These are phyloP conservation scores for Elmis aenea DNA, from an alignment of 2,888 invertebrate species.

Conservation along the genomic window DNA sequence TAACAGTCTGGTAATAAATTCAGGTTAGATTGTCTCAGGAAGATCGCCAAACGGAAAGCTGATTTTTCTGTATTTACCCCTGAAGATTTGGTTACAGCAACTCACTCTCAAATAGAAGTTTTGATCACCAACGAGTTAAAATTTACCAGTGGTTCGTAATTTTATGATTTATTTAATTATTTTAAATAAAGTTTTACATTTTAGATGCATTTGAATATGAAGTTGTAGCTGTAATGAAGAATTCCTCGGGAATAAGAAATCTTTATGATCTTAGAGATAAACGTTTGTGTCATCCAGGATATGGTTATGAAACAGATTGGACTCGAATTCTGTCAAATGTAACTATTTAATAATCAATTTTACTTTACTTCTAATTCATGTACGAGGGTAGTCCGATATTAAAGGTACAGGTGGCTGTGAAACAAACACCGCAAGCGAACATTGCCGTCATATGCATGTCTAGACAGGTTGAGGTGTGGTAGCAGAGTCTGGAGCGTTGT, in stretches of 20 bases:
- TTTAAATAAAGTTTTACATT: no score
- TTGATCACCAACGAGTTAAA: slow-evolving; percentile 67
- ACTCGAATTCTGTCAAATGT: slow-evolving; percentile 71
- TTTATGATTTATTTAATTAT: slow-evolving; percentile 1
- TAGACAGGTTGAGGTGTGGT: no score
- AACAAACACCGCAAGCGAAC: no score
- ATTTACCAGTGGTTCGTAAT: slow-evolving; percentile 50
- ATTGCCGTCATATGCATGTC: no score
- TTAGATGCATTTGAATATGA: slow-evolving; percentile 56
- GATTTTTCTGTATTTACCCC: slow-evolving; percentile 82
- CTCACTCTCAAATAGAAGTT: slow-evolving; percentile 62
- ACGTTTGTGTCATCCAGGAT: slow-evolving; percentile 78
- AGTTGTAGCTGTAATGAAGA: slow-evolving; percentile 62
- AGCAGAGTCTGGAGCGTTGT: no score
- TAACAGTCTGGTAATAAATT: slow-evolving; percentile 15
- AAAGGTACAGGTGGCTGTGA: no score
- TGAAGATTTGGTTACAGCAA: slow-evolving; percentile 75
- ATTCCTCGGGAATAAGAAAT: slow-evolving; percentile 55
- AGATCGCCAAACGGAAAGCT: slow-evolving; percentile 70
- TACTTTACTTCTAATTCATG: slow-evolving; percentile 5
- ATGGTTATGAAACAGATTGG: slow-evolving; percentile 67
- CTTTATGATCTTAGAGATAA: slow-evolving; percentile 61
- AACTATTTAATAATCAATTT: slow-evolving; percentile 20
- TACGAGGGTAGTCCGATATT: no score
- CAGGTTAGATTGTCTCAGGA: slow-evolving; percentile 75